Base-by-base conservation (phyloP, 2,113 vertebrate genomes). In the human (Homo sapiens) region DNA sequence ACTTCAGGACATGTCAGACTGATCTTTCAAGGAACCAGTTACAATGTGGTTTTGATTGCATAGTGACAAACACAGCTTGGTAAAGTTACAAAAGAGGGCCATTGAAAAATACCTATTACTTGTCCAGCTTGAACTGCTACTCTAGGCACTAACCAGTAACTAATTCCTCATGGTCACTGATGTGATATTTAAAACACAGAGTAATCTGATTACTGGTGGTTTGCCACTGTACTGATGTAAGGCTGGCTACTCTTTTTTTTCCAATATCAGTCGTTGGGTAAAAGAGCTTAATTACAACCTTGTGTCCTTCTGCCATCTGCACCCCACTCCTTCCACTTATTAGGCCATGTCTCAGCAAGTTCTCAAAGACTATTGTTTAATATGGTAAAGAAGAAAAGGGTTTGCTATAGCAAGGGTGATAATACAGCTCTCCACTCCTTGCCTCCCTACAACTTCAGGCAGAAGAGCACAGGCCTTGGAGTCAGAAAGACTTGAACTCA, bases 21-120 rank as follows among this genome's bases (percentile, higher is more conserved):
- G 32, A 52, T 93, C 52, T 93, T 91, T 91, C 61, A 96, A 91
- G 48, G 73, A 96, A 93, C 40, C 81, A 64, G 75, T 61, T 70
- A 57, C 48, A 68, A 0, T 82, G 32, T 90, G 48, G 88, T 94
- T 97, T 91, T 78, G 80, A 86, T 40, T 80, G 9, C 38, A 27
- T 35, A 84, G 43, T 87, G 23, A 64, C 75, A 84, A 73, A 82
- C 25, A 86, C 8, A 81, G 12, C 30, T 83, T 83, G 79, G 55
- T 84, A 79, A 66, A 55, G 59, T 85, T 92, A 45, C 17, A 55
- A 52, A 66, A 64, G 38, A 32, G 25, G 48, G 4, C 48, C 48
- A 35, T 25, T 75, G 84, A 59, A 76, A 85, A 94, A 68, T 48
- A 38, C 9, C 10, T 30, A 20, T 57, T 48, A 48, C 38, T 92